phyloP scores from a whole-genome alignment of 2,797 vertebrate genomes.

The Sebastes oblongus region DNA sequence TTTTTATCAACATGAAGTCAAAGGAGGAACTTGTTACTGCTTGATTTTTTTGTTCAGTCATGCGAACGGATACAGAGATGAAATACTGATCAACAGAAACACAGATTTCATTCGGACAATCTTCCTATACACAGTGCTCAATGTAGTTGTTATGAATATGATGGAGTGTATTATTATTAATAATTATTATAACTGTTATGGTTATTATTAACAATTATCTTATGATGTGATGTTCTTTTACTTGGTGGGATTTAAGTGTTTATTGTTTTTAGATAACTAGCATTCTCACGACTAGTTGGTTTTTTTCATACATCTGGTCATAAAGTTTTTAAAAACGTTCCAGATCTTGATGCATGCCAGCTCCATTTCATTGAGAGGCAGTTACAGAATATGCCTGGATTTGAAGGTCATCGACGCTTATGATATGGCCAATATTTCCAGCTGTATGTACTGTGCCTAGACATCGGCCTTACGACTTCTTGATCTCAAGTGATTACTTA shows the following conservation, averaged over 20 bases:
- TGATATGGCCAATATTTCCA: conserved; percentile 61
- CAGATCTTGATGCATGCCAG: conserved; percentile 81
- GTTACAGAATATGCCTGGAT: conserved; percentile 74
- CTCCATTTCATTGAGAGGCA: conserved; percentile 81
- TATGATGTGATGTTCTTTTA: conserved; percentile 87
- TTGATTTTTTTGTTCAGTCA: conserved; percentile 63
- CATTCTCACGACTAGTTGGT: conserved; percentile 77
- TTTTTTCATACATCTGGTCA: conserved; percentile 77
- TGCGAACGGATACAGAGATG: conserved; percentile 57
- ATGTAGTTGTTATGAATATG: conserved; percentile 88
- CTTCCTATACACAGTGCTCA: conserved; percentile 87
- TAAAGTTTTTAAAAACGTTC: conserved; percentile 78
- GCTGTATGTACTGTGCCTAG: conserved; percentile 75
- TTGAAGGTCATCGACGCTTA: conserved; percentile 51
- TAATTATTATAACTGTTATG: conserved; percentile 87
- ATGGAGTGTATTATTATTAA: conserved; percentile 86
- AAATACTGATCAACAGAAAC: conserved; percentile 71
- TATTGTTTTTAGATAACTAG: conserved; percentile 86
- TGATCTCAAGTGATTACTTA: conserved; percentile 73
- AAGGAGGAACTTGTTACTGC: conserved; percentile 40
- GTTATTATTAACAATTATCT: conserved; percentile 87
- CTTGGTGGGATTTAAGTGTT: conserved; percentile 87
- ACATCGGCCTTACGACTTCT: conserved; percentile 75
- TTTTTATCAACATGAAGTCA: conserved; percentile 31
- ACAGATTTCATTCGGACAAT: conserved; percentile 82